These are phyloP conservation scores for Campylomormyrus tamandua DNA, from an alignment of 2,113 vertebrate species.

Conservation along the genomic window DNA sequence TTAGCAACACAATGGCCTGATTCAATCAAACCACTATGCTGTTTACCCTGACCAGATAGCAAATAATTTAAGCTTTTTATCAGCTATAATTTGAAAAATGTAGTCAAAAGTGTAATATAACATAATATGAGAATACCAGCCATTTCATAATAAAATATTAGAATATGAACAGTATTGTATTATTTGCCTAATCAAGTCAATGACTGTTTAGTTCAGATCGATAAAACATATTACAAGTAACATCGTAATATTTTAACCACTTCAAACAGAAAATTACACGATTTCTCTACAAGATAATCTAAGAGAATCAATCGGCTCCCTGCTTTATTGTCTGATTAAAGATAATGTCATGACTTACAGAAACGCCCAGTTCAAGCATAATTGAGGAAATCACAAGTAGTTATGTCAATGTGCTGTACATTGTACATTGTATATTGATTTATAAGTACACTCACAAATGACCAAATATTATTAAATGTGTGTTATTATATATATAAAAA, in stretches of 20 bases:
- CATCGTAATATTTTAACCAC: background rate
- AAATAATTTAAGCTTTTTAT: background rate
- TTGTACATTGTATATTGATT: background rate
- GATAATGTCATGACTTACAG: background rate
- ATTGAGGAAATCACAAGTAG: background rate
- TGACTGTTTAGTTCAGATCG: background rate
- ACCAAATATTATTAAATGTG: background rate
- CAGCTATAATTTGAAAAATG: background rate
- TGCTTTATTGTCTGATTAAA: background rate
- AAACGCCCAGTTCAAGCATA: background rate
- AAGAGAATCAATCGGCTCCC: background rate
- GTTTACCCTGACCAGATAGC: background rate
- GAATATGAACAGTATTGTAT: background rate
- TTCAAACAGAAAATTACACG: background rate
- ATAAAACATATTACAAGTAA: background rate
- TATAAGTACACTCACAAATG: background rate
- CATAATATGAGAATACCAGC: background rate
- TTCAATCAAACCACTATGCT: background rate
- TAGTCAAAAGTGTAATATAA: background rate
- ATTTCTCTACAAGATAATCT: background rate
- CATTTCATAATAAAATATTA: background rate
- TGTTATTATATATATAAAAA: too few relatives aligned
- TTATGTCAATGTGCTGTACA: background rate
- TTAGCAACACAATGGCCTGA: conserved; percentile 2
- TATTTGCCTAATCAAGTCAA: background rate